phyloP scores from a whole-genome alignment of 2,113 vertebrate species.

The Fregetta grallaria region DNA sequence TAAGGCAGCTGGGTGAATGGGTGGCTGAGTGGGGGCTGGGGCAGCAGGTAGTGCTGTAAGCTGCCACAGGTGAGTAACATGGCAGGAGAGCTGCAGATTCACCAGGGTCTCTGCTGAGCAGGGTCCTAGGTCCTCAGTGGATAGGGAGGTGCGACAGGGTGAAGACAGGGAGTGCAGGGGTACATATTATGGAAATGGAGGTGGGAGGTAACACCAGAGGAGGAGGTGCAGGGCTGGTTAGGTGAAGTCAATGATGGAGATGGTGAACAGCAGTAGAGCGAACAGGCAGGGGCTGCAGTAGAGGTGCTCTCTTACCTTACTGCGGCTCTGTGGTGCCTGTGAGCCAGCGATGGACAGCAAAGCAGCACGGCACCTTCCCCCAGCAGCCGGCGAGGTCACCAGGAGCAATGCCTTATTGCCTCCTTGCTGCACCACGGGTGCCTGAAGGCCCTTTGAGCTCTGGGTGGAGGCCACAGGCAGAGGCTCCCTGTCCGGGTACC shows the following conservation, averaged over 20 bases:
- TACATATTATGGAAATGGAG: background rate
- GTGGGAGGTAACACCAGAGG: background rate
- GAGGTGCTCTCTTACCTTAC: background rate
- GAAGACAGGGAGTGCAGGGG: background rate
- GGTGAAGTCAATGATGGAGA: background rate
- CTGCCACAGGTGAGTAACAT: background rate
- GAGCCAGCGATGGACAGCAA: background rate
- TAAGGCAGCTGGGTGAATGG: background rate
- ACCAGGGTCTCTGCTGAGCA: background rate
- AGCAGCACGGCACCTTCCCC: background rate
- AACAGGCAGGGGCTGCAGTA: background rate
- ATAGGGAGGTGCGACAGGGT: background rate
- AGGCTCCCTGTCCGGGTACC: background rate
- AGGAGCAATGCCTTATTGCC: background rate
- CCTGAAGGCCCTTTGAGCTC: background rate
- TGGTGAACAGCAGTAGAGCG: accelerated
- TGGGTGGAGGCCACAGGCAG: background rate
- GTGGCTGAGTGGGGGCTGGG: background rate
- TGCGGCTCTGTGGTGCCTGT: background rate
- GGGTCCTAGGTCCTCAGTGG: background rate
- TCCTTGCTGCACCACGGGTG: background rate
- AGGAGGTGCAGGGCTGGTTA: background rate
- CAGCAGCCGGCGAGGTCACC: background rate
- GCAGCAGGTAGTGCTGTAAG: background rate
- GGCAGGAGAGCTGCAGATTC: background rate